Evolutionary conservation across 2,888 invertebrate genomes (phyloP).

Genomic region (Caenorhabditis becei): DNA sequence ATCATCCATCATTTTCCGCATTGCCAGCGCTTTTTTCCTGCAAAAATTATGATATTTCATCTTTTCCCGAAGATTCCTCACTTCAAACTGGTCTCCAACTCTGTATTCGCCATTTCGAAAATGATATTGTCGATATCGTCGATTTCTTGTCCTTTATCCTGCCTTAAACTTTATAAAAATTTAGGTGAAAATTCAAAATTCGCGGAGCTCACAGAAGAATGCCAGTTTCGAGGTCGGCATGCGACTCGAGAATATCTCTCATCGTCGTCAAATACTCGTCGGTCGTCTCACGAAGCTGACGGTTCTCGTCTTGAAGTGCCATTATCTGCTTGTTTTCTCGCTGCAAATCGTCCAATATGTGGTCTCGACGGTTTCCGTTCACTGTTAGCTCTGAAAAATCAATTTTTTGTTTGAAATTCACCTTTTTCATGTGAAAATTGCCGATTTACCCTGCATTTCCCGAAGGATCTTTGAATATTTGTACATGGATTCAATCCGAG

Average conservation of each 20-base stretch:
- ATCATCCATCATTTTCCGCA: slow-evolving; percentile 43
- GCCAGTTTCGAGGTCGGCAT: slow-evolving; percentile 35
- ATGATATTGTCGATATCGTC: slow-evolving; percentile 45
- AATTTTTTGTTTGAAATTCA: not conserved
- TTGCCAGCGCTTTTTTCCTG: slow-evolving; percentile 32
- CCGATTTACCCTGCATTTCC: slow-evolving; percentile 25
- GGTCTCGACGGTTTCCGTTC: slow-evolving; percentile 58
- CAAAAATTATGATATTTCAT: too few relatives aligned
- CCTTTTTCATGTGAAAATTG: not conserved
- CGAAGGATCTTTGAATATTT: slow-evolving; percentile 37
- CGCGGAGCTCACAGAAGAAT: slow-evolving; percentile 25
- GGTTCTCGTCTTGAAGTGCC: slow-evolving; percentile 59
- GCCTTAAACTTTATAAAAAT: slow-evolving; percentile 24
- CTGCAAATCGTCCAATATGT: slow-evolving; percentile 63
- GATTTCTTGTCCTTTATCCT: slow-evolving; percentile 12
- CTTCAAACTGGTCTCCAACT: slow-evolving; percentile 30
- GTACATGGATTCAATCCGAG: slow-evolving; percentile 49
- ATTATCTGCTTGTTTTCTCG: slow-evolving; percentile 65
- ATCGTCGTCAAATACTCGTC: slow-evolving; percentile 51
- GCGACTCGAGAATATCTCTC: slow-evolving; percentile 46
- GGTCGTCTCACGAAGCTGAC: slow-evolving; percentile 53
- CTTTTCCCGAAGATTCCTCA: not conserved
- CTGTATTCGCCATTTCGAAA: slow-evolving; percentile 31
- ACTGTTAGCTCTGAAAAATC: slow-evolving; percentile 48
- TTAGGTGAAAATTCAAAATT: not conserved